Evolutionary conservation across 2,797 vertebrate genomes (phyloP).

Genomic region (Eulemur mongoz): DNA sequence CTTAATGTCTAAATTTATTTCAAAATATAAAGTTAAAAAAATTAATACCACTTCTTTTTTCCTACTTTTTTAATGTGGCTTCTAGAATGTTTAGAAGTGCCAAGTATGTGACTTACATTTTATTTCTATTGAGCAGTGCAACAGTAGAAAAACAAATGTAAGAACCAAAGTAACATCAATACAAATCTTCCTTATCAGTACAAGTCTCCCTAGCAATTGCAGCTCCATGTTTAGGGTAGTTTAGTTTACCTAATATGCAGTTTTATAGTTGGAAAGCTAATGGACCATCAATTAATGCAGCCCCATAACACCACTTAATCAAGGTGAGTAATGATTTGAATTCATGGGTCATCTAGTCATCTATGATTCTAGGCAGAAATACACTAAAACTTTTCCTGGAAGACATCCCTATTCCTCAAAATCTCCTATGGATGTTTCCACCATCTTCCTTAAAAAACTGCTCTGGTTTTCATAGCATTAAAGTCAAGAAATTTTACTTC

Average conservation of each 20-base stretch:
- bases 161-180: background rate
- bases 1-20: conserved; percentile 11
- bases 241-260: conserved; percentile 56
- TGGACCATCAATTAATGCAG: conserved; percentile 43
- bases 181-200: no score
- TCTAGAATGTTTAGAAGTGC: background rate
- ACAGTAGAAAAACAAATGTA: background rate
- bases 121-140: background rate
- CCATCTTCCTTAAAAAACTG: background rate
- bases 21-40: conserved; percentile 8
- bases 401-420: conserved; percentile 9
- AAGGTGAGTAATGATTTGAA: conserved; percentile 29
- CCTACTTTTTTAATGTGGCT: background rate
- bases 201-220: background rate
- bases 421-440: background rate
- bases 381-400: conserved; percentile 22
- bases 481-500: background rate
- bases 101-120: fast-evolving
- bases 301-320: conserved; percentile 13
- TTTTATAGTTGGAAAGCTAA: conserved; percentile 50
- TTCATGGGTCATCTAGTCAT: conserved; percentile 18
- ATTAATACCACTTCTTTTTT: background rate
- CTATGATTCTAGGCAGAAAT: conserved; percentile 49
- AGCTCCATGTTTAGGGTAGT: background rate
- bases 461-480: background rate